Conservation (phyloP, 64 coral and sea anemone genomes). For the Dendrophyllia cribrosa region DNA sequence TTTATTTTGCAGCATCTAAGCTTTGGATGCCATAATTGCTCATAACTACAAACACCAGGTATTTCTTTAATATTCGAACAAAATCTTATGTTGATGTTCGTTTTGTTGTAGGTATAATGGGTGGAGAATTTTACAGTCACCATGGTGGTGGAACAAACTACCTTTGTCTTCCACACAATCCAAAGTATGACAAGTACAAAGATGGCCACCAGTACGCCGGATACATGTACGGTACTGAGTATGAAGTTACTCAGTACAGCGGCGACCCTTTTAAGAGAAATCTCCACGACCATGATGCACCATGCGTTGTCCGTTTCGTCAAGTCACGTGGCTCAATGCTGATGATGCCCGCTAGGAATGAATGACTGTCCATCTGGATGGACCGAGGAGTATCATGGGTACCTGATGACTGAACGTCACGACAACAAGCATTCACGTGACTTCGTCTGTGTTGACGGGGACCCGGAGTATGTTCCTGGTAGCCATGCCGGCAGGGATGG, state of each 20-base stretch:
- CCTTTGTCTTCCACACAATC: slow-evolving; percentile 26
- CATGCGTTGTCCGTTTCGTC: slow-evolving; percentile 49
- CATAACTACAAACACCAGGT: too few species aligned
- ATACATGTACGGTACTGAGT: slow-evolving; percentile 31
- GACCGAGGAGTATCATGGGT: slow-evolving; percentile 56
- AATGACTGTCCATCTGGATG: slow-evolving; percentile 65
- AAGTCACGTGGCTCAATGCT: slow-evolving; percentile 24
- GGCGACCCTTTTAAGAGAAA: not conserved
- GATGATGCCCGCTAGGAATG: slow-evolving; percentile 66
- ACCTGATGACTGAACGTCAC: slow-evolving; percentile 3
- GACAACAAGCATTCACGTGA: slow-evolving; percentile 16
- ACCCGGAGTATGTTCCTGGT: slow-evolving; percentile 20
- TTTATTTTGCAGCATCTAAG: too few species aligned
- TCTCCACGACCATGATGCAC: slow-evolving; percentile 39
- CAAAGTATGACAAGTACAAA: slow-evolving; percentile 38
- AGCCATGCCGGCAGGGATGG: slow-evolving; percentile 2
- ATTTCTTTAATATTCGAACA: too few species aligned
- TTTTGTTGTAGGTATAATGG: not conserved
- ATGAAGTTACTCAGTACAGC: slow-evolving; percentile 7
- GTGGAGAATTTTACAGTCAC: not conserved
- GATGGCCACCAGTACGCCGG: not conserved
- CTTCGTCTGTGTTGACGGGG: slow-evolving; percentile 54
- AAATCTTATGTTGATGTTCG: too few species aligned
- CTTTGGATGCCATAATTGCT: too few species aligned
- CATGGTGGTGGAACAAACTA: slow-evolving; percentile 47